Evolutionary conservation across 1,140 invertebrate genomes (phyloP), one percentile per base, ranked within the genome.

Genomic region (Solen grandis): DNA sequence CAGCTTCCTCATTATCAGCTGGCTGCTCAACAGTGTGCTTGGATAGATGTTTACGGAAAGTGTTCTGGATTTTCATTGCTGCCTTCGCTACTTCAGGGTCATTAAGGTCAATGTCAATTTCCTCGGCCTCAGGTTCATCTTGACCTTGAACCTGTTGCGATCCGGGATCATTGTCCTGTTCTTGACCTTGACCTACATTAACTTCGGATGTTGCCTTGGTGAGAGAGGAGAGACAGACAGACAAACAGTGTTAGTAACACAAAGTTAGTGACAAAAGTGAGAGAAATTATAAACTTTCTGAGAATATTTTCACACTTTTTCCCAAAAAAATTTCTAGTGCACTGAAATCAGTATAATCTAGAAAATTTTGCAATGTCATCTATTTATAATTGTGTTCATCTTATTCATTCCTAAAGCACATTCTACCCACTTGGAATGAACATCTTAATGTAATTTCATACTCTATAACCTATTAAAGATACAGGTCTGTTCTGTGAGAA

Each of bases 61-160:
- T 80, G 14, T 86, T 79, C 76, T 89, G 88, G 19, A 89, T 89
- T 79, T 88, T 89, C n/a, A 82, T 46, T 16, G 88, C 88, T 55
- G 87, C 87, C 59, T 87, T 81, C 57, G 87, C 78, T 33, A 80
- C 77, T 54, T 79, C 81, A 5, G 86, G 86, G 46, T 86, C 86
- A 54, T 72, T 57, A 27, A 81, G 50, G 29, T 81, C 69, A 46
- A 81, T 81, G 60, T 81, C 78, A 62, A 81, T 54, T 50, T 66
- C 60, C 29, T 69, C 63, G 5, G 72, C 77, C 35, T 57, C 36
- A 25, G 50, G 55, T 16, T 46, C 36, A 46, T 46, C 41, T 19
- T 13, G n/a, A 8, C 57, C 57, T 29, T 25, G n/a, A 27, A 27
- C 0, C 19, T n/a, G 2, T 60, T n/a, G 57, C n/a, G n/a, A n/a